A percentile compares a stretch with the other conserved stretches of the same genome.
phyloP scores from a whole-genome alignment of 2,797 vertebrate species.

The Anas georgica region DNA sequence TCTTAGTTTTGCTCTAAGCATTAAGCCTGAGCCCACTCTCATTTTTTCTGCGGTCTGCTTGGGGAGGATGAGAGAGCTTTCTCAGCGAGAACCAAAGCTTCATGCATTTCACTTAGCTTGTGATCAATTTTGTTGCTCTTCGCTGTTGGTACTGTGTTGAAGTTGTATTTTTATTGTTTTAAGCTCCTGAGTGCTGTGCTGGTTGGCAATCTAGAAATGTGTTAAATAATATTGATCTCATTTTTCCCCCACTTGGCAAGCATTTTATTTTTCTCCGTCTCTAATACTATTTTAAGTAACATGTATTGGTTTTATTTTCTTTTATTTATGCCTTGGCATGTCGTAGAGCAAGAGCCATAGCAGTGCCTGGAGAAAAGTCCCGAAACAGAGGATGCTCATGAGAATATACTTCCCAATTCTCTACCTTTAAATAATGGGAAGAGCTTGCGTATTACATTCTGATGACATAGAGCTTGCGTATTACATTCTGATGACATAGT shows the following conservation, averaged over 20 bases:
- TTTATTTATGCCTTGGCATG: conserved; percentile 10
- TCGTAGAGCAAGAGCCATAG: not conserved
- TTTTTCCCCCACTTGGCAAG: conserved; percentile 1
- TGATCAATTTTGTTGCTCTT: conserved; percentile 58
- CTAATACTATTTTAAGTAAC: conserved; percentile 50
- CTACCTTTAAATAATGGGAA: not conserved
- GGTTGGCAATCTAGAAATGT: conserved; percentile 60
- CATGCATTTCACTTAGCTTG: conserved; percentile 59
- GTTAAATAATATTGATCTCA: conserved; percentile 69
- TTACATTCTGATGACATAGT: not conserved
- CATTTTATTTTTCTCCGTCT: conserved; percentile 26
- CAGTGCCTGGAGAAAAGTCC: not conserved
- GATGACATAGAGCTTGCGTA: not conserved
- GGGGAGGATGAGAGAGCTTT: not conserved
- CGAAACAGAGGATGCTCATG: not conserved
- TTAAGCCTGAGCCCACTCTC: not conserved
- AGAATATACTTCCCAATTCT: not conserved
- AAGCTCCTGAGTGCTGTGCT: conserved; percentile 8
- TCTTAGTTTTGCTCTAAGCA: not conserved
- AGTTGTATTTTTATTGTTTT: conserved; percentile 61
- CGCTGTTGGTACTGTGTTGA: not conserved
- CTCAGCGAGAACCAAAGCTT: conserved; percentile 16
- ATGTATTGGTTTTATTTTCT: conserved; percentile 54
- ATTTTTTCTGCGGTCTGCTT: not conserved
- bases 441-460: not conserved